Base-by-base conservation (phyloP, 1,140 invertebrate species). In the Zaprionus kolodkinae region DNA sequence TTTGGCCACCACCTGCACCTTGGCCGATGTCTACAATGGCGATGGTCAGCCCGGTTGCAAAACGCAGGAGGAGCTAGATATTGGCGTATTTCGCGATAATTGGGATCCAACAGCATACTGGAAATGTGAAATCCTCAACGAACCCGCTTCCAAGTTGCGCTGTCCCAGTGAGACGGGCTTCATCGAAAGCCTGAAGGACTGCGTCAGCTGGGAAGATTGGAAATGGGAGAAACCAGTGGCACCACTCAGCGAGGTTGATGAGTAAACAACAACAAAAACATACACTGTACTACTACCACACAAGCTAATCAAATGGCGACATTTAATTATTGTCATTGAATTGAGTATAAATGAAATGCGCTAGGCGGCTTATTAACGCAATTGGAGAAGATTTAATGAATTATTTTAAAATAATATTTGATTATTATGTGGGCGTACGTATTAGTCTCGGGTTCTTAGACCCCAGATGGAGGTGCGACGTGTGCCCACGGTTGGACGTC, bases 401-500 rank as follows among this genome's bases (percentile, higher is more conserved):
- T 15, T 56, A 10, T 15, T 15, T 25, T 62, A 35, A 25, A 43
- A 35, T 50, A 66, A 30, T 45, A 6, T 54, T 21, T 21, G 21
- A 21, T 21, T 21, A 21, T 21, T 68, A 5, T 65, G 40, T 11
- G 17, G 10, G 3, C 50, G 30, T 17, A 15, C 52, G 11, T 1
- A 55, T 71, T 78, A 97, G 93, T 98, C 97, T 91, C 97, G 94
- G 40, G 97, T 97, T 73, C 96, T 93, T 6, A 97, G 93, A 2
- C 96, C 96, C 97, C 97, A 99, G 84, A 99, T 96, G 30, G 97
- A 97, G 0, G 97, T 97, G 80, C 97, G 94, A 77, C 96, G 93
- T 12, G 96, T 95, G 1, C 97, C 97, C 11, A 98, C 97, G 0
- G 97, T 98, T 0, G 97, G 97, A 36, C 97, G 93, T 1, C 97